Evolutionary conservation across 2,888 invertebrate species (phyloP), one percentile per base, ranked within the genome.

Genomic region (Cosmopolites sordidus): DNA sequence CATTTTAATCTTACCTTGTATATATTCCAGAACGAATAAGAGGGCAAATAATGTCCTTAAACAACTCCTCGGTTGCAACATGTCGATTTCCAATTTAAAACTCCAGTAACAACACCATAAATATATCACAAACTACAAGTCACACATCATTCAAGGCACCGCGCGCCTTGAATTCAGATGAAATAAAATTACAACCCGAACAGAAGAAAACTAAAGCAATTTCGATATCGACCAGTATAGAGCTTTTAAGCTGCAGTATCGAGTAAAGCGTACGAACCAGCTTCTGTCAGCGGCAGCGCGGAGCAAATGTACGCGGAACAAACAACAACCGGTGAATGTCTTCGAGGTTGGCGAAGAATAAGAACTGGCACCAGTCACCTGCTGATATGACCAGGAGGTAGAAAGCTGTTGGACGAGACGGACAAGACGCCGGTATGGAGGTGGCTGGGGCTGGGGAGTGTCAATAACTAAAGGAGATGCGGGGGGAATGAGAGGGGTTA

Each of bases 321-420:
- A 22, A 22, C 22, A 22, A 22, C 22, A 22, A n/a, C 33, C 12
- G 56, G 51, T 50, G 53, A 57, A 54, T 54, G 57, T 57, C 53
- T 57, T 57, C 51, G 48, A 48, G 29, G 48, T 48, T 51, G 38
- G 50, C 53, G 43, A 57, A 54, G 57, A 53, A 57, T 48, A 40
- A 47, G 48, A 30, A 42, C 51, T 49, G 51, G 46, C 43, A 48
- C 54, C 51, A 54, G 54, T 58, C 58, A 58, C 58, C 58, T 58
- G 58, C 54, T 51, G 58, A 51, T 49, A 54, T 54, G 45, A 51
- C 58, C 58, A 54, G 54, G 41, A 58, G 58, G 58, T 58, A 58
- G 58, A 58, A 58, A 58, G 58, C 58, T 54, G 58, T 33, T 12
- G 33, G 4, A 12, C 33, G n/a, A 33, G n/a, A 33, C 11, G n/a